Percentiles rank a stretch among this genome's conserved stretches.
Evolutionary conservation across 2,113 vertebrate species (phyloP).

Genomic region (Trematocara macrostoma): DNA sequence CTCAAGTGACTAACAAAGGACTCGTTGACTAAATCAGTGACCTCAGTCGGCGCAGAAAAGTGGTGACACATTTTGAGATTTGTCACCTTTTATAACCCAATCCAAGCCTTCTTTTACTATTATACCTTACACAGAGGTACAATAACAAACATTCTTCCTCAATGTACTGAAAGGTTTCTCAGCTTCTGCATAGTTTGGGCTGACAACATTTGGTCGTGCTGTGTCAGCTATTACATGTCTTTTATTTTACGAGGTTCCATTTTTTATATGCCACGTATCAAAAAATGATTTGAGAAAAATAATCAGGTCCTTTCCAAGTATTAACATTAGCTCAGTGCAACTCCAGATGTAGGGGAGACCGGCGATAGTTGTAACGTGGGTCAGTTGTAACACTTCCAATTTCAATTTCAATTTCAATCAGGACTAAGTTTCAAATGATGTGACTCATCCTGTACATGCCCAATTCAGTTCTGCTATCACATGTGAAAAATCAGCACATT

Average conservation of each 20-base stretch:
- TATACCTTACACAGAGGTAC: background rate
- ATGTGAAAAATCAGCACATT: no score
- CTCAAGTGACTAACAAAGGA: background rate
- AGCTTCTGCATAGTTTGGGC: background rate
- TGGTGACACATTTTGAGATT: background rate
- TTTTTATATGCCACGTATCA: background rate
- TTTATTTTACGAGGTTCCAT: background rate
- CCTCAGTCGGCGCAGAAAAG: background rate
- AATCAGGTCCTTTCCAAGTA: background rate
- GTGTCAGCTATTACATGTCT: background rate
- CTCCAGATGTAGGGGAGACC: background rate
- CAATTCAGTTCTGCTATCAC: no score
- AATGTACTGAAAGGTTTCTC: background rate
- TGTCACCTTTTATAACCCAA: background rate
- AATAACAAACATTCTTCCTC: background rate
- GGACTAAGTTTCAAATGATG: no score
- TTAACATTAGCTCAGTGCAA: background rate
- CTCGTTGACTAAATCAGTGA: background rate
- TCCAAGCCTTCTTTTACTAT: background rate
- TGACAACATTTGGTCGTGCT: background rate
- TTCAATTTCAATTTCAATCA: no score
- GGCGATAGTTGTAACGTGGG: no score
- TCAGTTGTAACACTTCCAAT: no score
- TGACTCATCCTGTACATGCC: no score
- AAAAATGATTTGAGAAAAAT: accelerated